These are phyloP conservation scores for Micrastur ruficollis DNA, from an alignment of 2,797 vertebrate genomes.

Conservation along the genomic window DNA sequence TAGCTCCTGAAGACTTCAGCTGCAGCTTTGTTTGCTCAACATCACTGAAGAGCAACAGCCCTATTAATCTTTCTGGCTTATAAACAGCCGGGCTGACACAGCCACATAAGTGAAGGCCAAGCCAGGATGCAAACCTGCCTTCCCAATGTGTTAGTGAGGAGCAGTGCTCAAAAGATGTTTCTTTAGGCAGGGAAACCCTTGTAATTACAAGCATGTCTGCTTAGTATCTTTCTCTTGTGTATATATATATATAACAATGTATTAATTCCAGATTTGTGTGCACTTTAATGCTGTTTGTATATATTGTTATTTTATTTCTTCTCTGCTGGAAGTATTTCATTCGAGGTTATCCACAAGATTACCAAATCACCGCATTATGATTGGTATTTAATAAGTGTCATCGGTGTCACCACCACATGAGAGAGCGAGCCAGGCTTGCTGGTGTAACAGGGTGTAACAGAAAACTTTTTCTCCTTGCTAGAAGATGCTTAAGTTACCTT, in stretches of 20 bases:
- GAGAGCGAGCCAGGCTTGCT: not conserved
- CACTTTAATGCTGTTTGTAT: not conserved
- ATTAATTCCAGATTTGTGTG: not conserved
- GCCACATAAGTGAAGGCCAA: not conserved
- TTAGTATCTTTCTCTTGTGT: not conserved
- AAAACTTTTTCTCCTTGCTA: not conserved
- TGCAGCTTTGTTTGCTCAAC: not conserved
- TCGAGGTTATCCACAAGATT: constrained; percentile 10
- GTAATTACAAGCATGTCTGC: not conserved
- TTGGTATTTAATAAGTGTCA: not conserved
- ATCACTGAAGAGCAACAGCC: not conserved
- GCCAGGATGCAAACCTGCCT: not conserved
- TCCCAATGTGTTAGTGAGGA: not conserved
- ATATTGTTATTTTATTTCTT: not conserved
- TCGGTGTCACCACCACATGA: not conserved
- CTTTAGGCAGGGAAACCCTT: not conserved
- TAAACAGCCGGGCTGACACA: not conserved
- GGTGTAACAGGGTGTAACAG: not conserved
- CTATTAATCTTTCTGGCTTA: not conserved
- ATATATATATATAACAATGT: not conserved
- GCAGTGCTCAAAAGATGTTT: not conserved
- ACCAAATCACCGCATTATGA: not conserved
- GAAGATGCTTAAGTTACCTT: not conserved
- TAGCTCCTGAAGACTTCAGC: not conserved
- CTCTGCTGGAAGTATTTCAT: constrained; percentile 6